Base-by-base conservation (phyloP, 1,140 invertebrate species). In the Micrasema minimum region DNA sequence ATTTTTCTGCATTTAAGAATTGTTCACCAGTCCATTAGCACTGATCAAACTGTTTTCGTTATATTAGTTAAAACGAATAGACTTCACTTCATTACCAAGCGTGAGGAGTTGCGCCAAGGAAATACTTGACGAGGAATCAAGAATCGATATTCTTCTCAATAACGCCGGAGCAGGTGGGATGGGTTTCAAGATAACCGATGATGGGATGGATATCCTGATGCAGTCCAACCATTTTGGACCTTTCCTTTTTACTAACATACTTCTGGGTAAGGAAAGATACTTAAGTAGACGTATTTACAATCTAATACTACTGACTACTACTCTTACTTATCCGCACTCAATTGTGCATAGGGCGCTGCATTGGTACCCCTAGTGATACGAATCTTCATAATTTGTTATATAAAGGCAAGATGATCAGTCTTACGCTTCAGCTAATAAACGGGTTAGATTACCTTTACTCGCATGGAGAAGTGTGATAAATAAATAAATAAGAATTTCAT, bases 191-290 rank as follows among this genome's bases (percentile, higher is more conserved):
- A 86, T 78, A 72, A 90, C 89, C 2, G 85, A 85, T 18, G 90
- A 92, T 77, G 88, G 88, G 0, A 79, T 90, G n/a, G 83, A 90
- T 59, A 79, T 79, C 5, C 85, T 86, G 20, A 88, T 89, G 83
- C 88, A 89, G 71, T 83, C 88, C 14, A 91, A 92, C 76, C 85
- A 91, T 78, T 87, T 90, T 75, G 89, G 89, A 38, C 90, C 88
- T 6, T 92, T 91, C 78, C 78, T 91, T 77, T 92, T 92, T 26
- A 91, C 90, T 1, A 82, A 89, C 72, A 79, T 92, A 0, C 75
- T 91, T 1, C 70, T 89, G 7, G 86, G 88, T 85, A 85, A 79
- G 2, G n/a, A n/a, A n/a, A n/a, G n/a, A n/a, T n/a, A n/a, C n/a
- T n/a, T n/a, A n/a, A n/a, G n/a, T n/a, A n/a, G n/a, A n/a, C n/a